Conservation (phyloP, 2,113 vertebrate genomes). For the Lutjanus erythropterus region DNA sequence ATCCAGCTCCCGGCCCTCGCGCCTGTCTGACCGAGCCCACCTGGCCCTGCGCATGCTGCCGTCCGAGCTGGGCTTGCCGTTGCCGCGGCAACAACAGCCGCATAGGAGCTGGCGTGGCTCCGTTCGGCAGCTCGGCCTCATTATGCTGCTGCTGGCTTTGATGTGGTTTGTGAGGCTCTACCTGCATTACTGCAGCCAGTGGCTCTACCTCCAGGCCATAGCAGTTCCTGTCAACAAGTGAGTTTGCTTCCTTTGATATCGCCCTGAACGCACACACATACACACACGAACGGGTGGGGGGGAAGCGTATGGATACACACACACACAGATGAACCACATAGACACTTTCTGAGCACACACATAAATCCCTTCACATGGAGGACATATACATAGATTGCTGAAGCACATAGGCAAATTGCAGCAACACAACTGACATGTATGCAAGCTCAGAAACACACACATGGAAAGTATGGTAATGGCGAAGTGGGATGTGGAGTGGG, state of each 20-base stretch:
- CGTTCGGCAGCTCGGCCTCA: conserved; percentile 84
- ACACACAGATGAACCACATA: conserved; percentile 20
- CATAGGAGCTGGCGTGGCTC: conserved; percentile 71
- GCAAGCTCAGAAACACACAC: conserved; percentile 12
- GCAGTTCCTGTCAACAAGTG: conserved; percentile 93
- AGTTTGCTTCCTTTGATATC: conserved; percentile 86
- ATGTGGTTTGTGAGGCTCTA: conserved; percentile 94
- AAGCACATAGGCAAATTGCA: conserved; percentile 24
- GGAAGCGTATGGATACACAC: conserved; percentile 15
- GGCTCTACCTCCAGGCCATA: conserved; percentile 91
- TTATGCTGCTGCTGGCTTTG: conserved; percentile 84
- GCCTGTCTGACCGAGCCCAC: conserved; percentile 73
- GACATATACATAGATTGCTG: conserved; percentile 39
- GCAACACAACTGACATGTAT: conserved; percentile 7
- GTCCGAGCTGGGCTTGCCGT: conserved; percentile 85
- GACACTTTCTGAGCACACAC: conserved; percentile 5
- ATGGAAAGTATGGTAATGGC: conserved; percentile 9
- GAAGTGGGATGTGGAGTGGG: conserved; percentile 30
- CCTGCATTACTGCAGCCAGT: conserved; percentile 95
- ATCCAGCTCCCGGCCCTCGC: conserved; percentile 12
- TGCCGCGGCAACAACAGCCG: conserved; percentile 76
- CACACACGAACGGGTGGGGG: conserved; percentile 15
- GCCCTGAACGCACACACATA: conserved; percentile 28
- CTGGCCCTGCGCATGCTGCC: conserved; percentile 80
- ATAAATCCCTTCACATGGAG: conserved; percentile 39